Evolutionary conservation across 2,888 invertebrate species (phyloP), one percentile per base, ranked within the genome.

Genomic region (Erynnis tages): DNA sequence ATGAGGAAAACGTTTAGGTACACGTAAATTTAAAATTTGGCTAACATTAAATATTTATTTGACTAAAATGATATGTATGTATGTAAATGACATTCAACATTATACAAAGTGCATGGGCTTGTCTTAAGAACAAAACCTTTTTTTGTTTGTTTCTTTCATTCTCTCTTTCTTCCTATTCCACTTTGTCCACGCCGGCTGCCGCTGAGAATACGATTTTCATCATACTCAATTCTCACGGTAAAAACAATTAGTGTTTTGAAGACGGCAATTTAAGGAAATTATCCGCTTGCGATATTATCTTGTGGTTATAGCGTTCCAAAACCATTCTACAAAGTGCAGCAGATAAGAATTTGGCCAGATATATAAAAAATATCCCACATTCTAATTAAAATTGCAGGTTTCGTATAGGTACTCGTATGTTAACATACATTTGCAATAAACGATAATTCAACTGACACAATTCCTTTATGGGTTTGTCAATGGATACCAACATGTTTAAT

Each of bases 171-270:
- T 32, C 16, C 14, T 43, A 19, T 44, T 37, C 17, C 35, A 43
- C 35, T 30, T 29, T 43, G 52, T 13, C 29, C 29, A 29, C 21
- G 29, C 35, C 21, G 25, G 11, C 32, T 50, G 41, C 41, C 41
- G 41, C 49, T 50, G 41, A 34, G 7, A 41, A 13, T 25, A 34
- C 40, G 27, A 23, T 27, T 32, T 35, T 50, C 49, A 25, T 50
- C 35, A 50, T 43, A 16, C 17, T 34, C 17, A 34, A 13, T 49
- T 49, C 49, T 17, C 41, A 49, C 34, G 27, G 41, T 50, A 27
- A 32, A 41, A 50, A 34, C 43, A 50, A 43, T 50, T 50, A 43
- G 27, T 34, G 34, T 34, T 50, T 41, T 21, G 34, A 27, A 43
- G 34, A 50, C 41, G 17, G 41, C 34, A 50, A 43, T 43, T 50